Base-by-base conservation (phyloP, 2,797 vertebrate genomes). In the Rachycentron canadum region DNA sequence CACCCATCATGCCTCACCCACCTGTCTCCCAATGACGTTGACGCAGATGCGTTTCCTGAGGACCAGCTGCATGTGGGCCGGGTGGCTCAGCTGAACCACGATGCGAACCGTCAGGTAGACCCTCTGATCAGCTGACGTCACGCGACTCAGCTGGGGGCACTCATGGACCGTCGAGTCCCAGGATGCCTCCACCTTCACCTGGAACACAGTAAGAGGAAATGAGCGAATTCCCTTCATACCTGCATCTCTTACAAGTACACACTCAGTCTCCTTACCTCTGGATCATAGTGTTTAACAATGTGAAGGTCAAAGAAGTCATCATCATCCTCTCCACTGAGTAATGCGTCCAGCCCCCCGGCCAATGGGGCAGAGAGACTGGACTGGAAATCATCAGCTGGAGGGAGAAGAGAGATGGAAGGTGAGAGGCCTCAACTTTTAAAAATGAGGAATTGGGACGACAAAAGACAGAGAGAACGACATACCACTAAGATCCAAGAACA, bases 401-500 rank as follows among this genome's bases (percentile, higher is more conserved):
- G 6, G 3, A 30, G 43, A 28, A 75, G 1, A 40, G 41, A 4
- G 7, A 34, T 10, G 34, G 0, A 34, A 14, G 14, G 3, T 11
- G 14, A 47, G 17, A 9, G 1, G 16, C 5, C 11, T 56, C 3
- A 19, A 6, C 19, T 7, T 16, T 6, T 21, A 7, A 45, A 45
- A 45, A 19, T 7, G 6, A 45, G 43, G 43, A 49, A 52, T 30
- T 17, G 8, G 0, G 3, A 5, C 3, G 1, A 58, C 21, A 68
- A 47, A 34, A 49, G 38, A 26, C 3, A 9, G n/a, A 0, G 30
- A 69, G 2, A 41, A 34, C 2, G 36, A 71, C 91, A 0, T 93
- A 99, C 98, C 96, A 60, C 96, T 99, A 88, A 99, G 93, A 85
- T 99, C 97, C 74, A 99, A 95, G 91, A 98, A 99, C 86, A 98